Evolutionary conservation across 2,113 vertebrate species (phyloP).

Genomic region (Zapornia atra): DNA sequence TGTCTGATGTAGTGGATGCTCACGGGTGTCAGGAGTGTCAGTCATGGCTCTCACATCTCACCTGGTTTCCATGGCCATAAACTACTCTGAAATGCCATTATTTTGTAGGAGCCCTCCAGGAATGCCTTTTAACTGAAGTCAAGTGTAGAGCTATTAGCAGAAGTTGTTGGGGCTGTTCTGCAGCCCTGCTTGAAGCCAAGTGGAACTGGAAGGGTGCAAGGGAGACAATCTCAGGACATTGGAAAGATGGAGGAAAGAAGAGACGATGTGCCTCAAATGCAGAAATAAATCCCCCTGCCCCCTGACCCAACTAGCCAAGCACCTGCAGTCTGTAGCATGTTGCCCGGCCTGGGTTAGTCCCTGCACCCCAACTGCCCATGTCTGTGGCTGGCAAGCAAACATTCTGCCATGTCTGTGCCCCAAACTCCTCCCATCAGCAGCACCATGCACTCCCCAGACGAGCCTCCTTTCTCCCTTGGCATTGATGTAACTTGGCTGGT

Average conservation of each 20-base stretch:
- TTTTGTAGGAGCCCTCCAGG: background rate
- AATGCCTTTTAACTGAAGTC: background rate
- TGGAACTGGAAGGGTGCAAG: background rate
- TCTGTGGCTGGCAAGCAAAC: background rate
- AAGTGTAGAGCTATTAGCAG: background rate
- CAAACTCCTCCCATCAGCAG: background rate
- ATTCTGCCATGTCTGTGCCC: background rate
- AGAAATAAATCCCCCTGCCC: background rate
- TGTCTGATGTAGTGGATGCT: background rate
- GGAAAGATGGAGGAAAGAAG: background rate
- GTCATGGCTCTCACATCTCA: background rate
- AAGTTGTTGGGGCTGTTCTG: background rate
- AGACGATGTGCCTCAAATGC: background rate
- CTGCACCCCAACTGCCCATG: background rate
- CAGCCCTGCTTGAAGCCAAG: constrained; percentile 1
- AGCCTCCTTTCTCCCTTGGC: background rate
- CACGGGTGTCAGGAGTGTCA: background rate
- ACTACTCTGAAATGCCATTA: background rate
- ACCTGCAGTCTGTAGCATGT: background rate
- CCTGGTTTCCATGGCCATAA: background rate
- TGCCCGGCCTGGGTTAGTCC: background rate
- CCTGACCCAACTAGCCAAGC: background rate
- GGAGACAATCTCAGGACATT: background rate
- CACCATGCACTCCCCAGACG: background rate
- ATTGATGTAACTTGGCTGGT: background rate